A percentile compares a stretch with the other conserved stretches of the same genome.
phyloP scores from a whole-genome alignment of 2,113 vertebrate genomes.

The Nycticryphes semicollaris region DNA sequence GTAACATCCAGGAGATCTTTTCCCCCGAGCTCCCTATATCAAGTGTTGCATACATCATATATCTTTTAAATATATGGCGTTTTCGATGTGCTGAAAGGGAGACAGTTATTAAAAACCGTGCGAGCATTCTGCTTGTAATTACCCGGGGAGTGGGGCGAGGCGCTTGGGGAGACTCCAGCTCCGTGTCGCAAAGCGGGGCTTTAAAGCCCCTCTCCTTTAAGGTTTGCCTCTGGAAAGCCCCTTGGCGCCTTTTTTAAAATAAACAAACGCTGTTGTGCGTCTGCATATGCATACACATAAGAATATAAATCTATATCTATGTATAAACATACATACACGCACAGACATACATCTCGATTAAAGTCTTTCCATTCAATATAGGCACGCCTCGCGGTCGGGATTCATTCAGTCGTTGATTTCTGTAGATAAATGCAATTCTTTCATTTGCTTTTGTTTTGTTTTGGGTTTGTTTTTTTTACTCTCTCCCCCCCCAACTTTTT shows the following conservation, averaged over 20 bases:
- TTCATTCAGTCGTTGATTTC: neutral
- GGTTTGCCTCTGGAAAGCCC: neutral
- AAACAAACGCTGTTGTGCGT: neutral
- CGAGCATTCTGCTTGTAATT: slow-evolving; percentile 30
- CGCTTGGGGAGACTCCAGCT: neutral
- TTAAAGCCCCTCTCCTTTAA: neutral
- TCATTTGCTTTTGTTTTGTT: neutral
- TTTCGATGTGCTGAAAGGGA: slow-evolving; percentile 34
- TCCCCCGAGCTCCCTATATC: neutral
- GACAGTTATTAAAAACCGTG: slow-evolving; percentile 34
- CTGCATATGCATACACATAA: no score
- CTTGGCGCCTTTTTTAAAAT: neutral
- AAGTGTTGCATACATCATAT: neutral
- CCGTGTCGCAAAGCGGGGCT: neutral
- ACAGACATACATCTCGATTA: neutral
- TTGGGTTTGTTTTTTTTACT: neutral
- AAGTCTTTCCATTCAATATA: neutral
- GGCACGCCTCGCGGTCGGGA: neutral
- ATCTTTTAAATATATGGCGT: slow-evolving; percentile 16
- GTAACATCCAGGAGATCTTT: slow-evolving; percentile 11
- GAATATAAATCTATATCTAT: neutral
- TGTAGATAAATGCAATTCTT: neutral
- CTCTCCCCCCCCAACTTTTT: rapidly evolving
- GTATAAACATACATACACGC: neutral
- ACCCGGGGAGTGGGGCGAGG: neutral